phyloP scores from a whole-genome alignment of 2,888 invertebrate genomes.

The Geotrupes spiniger region DNA sequence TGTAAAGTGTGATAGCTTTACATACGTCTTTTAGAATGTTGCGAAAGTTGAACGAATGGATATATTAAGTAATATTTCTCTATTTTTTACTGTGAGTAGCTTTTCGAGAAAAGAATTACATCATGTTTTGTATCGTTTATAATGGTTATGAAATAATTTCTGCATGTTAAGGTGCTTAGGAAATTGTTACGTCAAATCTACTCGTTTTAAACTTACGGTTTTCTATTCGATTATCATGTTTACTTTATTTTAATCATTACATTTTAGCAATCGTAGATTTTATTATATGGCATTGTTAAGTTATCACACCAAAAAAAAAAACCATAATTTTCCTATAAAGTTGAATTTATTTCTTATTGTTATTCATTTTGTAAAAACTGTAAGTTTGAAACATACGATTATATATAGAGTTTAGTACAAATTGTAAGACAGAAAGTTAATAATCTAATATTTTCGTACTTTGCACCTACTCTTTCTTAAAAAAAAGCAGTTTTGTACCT shows the following conservation, averaged over 20 bases:
- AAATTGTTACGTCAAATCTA: constrained; percentile 14
- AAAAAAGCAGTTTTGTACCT: neutral
- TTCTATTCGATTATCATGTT: no score
- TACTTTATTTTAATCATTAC: no score
- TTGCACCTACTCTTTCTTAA: constrained; percentile 5
- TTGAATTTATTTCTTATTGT: no score
- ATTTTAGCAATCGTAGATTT: no score
- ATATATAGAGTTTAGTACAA: constrained; percentile 7
- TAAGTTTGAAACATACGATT: neutral
- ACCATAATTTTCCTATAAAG: no score
- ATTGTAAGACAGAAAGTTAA: constrained; percentile 1
- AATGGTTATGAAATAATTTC: neutral
- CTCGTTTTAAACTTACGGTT: no score
- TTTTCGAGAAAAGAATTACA: constrained; percentile 6
- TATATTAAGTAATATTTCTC: constrained; percentile 22
- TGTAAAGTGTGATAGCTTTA: constrained; percentile 22
- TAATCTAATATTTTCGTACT: constrained; percentile 11
- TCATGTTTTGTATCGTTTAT: no score
- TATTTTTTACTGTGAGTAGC: constrained; percentile 15
- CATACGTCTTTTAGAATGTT: constrained; percentile 15
- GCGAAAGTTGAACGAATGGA: constrained; percentile 11
- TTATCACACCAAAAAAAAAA: no score
- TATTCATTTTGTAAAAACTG: no score
- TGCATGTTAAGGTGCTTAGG: constrained; percentile 16
- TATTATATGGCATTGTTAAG: no score